Evolutionary conservation across 2,888 invertebrate species (phyloP), one percentile per base, ranked within the genome.

Genomic region (Drymonia ruficornis): DNA sequence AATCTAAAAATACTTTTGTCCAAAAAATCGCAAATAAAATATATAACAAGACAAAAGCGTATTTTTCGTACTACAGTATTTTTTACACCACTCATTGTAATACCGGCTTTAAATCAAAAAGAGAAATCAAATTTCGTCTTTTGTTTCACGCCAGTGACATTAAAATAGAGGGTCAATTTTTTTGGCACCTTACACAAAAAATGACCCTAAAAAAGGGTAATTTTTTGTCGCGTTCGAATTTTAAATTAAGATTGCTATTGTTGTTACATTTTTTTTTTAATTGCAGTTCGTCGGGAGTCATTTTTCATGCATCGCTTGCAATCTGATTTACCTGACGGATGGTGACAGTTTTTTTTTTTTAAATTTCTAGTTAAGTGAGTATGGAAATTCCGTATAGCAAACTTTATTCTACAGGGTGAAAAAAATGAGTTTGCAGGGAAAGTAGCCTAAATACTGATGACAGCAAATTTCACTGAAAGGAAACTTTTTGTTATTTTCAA

Each of bases 271-370:
- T 86, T 91, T 89, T 89, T 90, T 91, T 89, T 86, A 90, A 90
- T 91, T 89, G 86, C 79, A 80, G 75, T 70, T 64, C 63, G 73
- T 63, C 57, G 56, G 78, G 88, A 89, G 88, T 91, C 89, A 92
- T 92, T 92, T 91, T 90, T 91, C 91, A 92, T 90, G 91, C 91
- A 90, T 92, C 91, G 89, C 85, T 84, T 83, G 80, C 74, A 86
- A 87, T 88, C 88, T 91, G 91, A 91, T 92, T 91, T 91, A 89
- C 87, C 86, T 87, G 87, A 71, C 86, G 83, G 83, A 78, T 61
- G 73, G 63, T 50, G 63, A 70, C 70, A 78, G 77, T 72, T 77
- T 75, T 74, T 76, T 72, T n/a, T 76, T 9, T 16, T 6, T 4
- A n/a, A 16, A 40, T 71, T 68, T 66, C 65, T 50, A 67, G 62